Base-by-base conservation (phyloP, 2,113 vertebrate species). In the Dipodomys spectabilis region DNA sequence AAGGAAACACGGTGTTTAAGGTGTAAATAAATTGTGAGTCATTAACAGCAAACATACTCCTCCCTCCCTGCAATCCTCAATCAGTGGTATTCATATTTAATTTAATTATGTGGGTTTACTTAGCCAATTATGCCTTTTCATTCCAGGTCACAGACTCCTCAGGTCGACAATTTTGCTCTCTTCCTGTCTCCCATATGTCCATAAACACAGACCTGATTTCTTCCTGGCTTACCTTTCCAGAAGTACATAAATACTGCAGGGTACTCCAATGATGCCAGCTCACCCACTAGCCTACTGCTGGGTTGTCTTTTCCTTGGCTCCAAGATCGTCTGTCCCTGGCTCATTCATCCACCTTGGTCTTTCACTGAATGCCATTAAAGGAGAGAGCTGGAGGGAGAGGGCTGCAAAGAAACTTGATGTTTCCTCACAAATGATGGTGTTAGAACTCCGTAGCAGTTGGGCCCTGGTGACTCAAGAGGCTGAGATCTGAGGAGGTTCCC, bases 21-120 rank as follows among this genome's bases (percentile, higher is more conserved):
- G 98, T 99, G 99, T 99, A 99, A 99, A 99, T 99, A 99, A 98
- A 98, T 98, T 79, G 97, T 94, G 98, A 98, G 98, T 98, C 97
- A 98, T 99, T 99, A 99, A 98, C 96, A 97, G 97, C 96, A 94
- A 96, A 97, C 98, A 92, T 98, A 98, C 98, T 98, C 97, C 95
- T 9, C 97, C 97, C 91, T 77, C 62, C 60, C 96, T 87, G 96
- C 96, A 95, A 95, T 95, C 97, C 96, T 96, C 97, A 97, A 97
- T 97, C 96, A 82, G 91, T 60, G 57, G 49, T 97, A 98, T 97
- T 98, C 98, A 98, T 98, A 97, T 98, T 98, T 98, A 98, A 98
- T 98, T 98, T 98, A 96, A 98, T 98, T 98, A 97, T 90, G 82
- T 96, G 88, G 92, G 45, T 97, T 95, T 94, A 60, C 86, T 97